Evolutionary conservation across 2,797 vertebrate species (phyloP).

Genomic region (Sus cebifrons): DNA sequence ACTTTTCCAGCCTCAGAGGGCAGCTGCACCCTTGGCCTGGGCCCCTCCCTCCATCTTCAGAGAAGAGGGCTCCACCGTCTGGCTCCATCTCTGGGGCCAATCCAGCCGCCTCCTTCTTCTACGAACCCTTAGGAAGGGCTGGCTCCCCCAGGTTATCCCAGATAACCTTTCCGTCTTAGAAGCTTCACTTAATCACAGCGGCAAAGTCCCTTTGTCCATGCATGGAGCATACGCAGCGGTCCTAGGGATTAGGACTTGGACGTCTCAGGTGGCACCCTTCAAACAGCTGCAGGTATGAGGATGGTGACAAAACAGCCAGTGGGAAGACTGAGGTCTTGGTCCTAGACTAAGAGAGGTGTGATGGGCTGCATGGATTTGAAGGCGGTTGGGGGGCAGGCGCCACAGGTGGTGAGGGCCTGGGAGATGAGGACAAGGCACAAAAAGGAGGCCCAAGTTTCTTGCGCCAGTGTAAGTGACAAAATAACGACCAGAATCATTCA

Average conservation of each 20-base stretch:
- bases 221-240: neutral
- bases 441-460: neutral
- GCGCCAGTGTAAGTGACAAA: neutral
- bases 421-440: neutral
- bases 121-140: neutral
- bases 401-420: neutral
- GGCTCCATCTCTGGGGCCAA: accelerated
- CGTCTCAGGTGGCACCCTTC: neutral
- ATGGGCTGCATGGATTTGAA: neutral
- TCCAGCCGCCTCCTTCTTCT: neutral
- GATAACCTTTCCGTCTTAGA: neutral
- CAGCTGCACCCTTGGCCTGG: accelerated
- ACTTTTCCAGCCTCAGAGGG: neutral
- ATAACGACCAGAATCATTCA: neutral
- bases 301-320: neutral
- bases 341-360: accelerated
- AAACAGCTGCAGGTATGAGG: neutral
- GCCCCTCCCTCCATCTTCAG: neutral
- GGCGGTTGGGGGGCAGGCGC: neutral
- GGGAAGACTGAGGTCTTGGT: neutral
- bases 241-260: neutral
- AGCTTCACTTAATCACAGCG: neutral
- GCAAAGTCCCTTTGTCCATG: neutral
- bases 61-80: accelerated
- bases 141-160: neutral